Evolutionary conservation across 2,113 vertebrate species (phyloP), one percentile per base, ranked within the genome.

Genomic region (Cephalopterus ornatus): DNA sequence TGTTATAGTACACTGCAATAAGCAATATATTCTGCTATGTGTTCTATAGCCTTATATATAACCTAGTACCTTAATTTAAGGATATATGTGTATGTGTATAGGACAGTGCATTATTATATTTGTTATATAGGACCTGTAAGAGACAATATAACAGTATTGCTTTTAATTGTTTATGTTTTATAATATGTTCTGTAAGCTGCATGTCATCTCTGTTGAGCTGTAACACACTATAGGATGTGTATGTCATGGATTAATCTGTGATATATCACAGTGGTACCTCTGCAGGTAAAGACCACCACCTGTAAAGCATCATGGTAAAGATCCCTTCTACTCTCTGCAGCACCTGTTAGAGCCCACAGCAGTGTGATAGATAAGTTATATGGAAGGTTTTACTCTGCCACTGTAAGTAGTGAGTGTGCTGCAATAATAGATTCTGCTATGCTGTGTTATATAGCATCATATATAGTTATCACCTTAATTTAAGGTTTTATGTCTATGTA

Each of bases 281-380:
- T 55, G 53, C 53, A 26, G 41, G 56, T 58, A n/a, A n/a, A 50
- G 77, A 30, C 9, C 44, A 26, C 15, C 15, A 18, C 18, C 23
- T 1, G 0, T 14, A 52, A 9, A 37, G 15, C 2, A 12, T n/a
- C 8, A 24, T 8, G 50, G 44, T n/a, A 52, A 76, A 30, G 7
- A 14, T 2, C 49, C 58, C 67, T 3, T 5, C 32, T 1, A 0
- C 67, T 49, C 49, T 11, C 41, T 56, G 39, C n/a, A 28, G 46
- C 0, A 1, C 24, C 62, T 35, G 30, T 14, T 11, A 18, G 76
- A 47, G 55, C 85, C 4, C 49, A 27, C 75, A 23, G 52, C 61
- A 59, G 19, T 14, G 62, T 79, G 50, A 7, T 39, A 39, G 18
- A 12, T 15, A 56, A 2, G 71, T 35, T 42, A 22, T 1, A 30